Percentiles rank a stretch among this genome's conserved stretches.
Evolutionary conservation across 2,797 vertebrate species (phyloP).

Genomic region (Chaetodon trifasciatus): DNA sequence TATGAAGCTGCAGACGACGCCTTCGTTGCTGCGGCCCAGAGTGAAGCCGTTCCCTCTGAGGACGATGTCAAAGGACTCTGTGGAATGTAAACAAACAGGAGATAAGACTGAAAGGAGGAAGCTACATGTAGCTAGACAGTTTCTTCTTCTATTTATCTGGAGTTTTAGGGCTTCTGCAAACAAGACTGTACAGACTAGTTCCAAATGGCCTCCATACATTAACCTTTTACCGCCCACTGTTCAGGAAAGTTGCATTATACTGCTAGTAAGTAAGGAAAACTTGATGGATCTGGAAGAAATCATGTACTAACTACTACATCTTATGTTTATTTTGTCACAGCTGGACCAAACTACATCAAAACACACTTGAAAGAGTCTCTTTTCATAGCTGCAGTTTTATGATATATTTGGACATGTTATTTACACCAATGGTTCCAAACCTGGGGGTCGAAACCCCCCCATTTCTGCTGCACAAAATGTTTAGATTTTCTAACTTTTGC

Average conservation of each 20-base stretch:
- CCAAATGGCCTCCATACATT: not conserved
- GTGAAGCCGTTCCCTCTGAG: constrained; percentile 91
- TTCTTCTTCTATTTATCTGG: not conserved
- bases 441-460: not conserved
- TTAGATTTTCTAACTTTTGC: not conserved
- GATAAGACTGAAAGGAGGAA: constrained; percentile 7
- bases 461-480: too few species aligned
- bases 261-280: too few species aligned
- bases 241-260: not conserved
- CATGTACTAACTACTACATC: not conserved
- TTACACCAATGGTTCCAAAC: not conserved
- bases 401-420: not conserved
- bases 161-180: not conserved
- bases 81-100: constrained; percentile 61
- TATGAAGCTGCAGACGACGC: constrained; percentile 88
- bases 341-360: not conserved
- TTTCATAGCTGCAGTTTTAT: not conserved
- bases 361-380: not conserved
- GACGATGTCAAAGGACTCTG: constrained; percentile 94
- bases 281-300: not conserved
- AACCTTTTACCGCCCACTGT: not conserved
- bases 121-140: not conserved
- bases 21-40: constrained; percentile 80
- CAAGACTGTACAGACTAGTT: not conserved
- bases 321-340: not conserved